Conservation (phyloP, 2,113 vertebrate species). For the Hemibagrus wyckioides region DNA sequence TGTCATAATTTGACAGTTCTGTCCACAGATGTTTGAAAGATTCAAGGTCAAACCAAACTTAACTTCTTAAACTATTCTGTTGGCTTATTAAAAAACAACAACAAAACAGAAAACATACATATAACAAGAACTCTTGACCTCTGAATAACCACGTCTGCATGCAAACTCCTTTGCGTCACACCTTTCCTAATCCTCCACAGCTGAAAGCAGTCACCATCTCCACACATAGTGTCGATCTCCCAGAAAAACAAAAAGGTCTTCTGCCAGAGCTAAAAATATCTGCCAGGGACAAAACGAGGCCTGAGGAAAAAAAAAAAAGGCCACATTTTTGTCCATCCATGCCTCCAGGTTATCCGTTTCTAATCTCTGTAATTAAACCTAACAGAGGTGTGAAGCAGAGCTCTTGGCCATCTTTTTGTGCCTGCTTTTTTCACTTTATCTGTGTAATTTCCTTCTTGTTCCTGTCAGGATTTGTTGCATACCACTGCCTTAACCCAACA, state of each 20-base stretch:
- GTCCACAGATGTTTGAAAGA: constrained; percentile 20
- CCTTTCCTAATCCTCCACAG: constrained; percentile 66
- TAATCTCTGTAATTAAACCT: constrained; percentile 57
- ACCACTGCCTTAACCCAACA: constrained; percentile 55
- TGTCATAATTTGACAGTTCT: constrained; percentile 30
- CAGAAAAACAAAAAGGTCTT: constrained; percentile 44
- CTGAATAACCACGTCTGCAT: constrained; percentile 56
- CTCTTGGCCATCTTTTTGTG: constrained; percentile 49
- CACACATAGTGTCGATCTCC: constrained; percentile 36
- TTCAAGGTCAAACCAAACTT: constrained; percentile 17
- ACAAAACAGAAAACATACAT: not conserved
- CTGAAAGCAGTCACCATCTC: constrained; percentile 61
- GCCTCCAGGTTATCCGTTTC: constrained; percentile 49
- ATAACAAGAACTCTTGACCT: constrained; percentile 38
- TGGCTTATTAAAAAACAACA: constrained; percentile 43
- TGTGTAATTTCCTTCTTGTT: constrained; percentile 60
- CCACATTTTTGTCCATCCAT: constrained; percentile 11
- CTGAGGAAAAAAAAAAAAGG: constrained; percentile 51
- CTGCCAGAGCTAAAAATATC: constrained; percentile 66
- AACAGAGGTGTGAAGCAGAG: constrained; percentile 47
- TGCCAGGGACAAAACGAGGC: constrained; percentile 41
- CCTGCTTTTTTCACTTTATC: constrained; percentile 59
- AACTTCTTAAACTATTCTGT: not conserved
- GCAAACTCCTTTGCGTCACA: constrained; percentile 56
- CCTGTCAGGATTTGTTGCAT: constrained; percentile 65